Evolutionary conservation across 2,113 vertebrate species (phyloP).

Genomic region (Chrysochloris asiatica): DNA sequence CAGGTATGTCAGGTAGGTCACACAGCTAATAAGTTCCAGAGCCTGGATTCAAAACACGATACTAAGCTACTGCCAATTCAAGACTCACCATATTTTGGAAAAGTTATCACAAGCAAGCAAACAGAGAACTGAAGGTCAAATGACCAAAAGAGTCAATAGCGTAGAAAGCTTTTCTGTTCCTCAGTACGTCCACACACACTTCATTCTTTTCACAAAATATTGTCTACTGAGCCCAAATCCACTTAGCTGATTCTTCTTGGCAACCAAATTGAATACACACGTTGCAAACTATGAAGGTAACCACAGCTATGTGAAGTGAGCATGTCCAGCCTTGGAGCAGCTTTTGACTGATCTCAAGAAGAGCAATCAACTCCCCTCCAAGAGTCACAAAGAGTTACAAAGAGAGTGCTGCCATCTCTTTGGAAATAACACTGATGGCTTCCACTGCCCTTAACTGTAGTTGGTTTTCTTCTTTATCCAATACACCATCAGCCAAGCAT

Average conservation of each 20-base stretch:
- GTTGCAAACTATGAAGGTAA: constrained; percentile 53
- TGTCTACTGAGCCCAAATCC: constrained; percentile 17
- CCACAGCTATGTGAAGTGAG: constrained; percentile 38
- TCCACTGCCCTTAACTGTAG: background rate
- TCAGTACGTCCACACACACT: background rate
- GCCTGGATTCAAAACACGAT: background rate
- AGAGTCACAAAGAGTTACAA: background rate
- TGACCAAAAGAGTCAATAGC: background rate
- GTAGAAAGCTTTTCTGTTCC: background rate
- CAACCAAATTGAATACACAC: constrained; percentile 8
- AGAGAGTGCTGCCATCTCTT: background rate
- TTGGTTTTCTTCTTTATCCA: background rate
- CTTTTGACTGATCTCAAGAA: background rate
- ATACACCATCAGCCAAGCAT: background rate
- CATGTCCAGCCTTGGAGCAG: background rate
- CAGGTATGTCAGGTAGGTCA: background rate
- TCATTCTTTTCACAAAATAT: background rate
- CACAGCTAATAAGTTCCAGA: background rate
- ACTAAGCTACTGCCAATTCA: background rate
- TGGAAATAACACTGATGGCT: background rate
- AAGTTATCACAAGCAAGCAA: background rate
- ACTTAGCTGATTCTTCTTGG: constrained; percentile 48
- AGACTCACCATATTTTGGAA: background rate
- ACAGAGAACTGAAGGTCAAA: background rate
- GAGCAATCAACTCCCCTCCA: rapidly evolving